These are phyloP conservation scores for Acleris literana DNA, from an alignment of 2,888 invertebrate genomes.

Conservation along the genomic window DNA sequence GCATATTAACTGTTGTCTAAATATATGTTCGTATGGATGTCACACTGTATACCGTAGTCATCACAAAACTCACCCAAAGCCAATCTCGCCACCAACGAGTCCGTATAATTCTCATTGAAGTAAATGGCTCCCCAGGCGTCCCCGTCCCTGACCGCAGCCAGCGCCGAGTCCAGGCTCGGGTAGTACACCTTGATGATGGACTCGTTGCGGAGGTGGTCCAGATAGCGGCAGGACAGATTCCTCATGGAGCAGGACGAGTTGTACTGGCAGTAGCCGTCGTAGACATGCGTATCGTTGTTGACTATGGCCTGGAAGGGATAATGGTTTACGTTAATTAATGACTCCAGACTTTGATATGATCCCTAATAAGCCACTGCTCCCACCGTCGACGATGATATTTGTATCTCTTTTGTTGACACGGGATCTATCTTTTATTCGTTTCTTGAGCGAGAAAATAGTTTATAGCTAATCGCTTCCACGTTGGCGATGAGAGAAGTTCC, in stretches of 20 bases:
- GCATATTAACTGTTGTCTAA: too few relatives aligned
- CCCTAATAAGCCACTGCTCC: too few relatives aligned
- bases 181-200: constrained; percentile 88
- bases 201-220: constrained; percentile 85
- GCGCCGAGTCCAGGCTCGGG: constrained; percentile 85
- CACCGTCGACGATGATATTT: too few relatives aligned
- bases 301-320: constrained; percentile 67
- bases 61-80: constrained; percentile 83
- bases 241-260: constrained; percentile 87
- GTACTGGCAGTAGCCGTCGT: constrained; percentile 79
- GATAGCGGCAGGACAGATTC: constrained; percentile 88
- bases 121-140: constrained; percentile 95
- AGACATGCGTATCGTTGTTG: constrained; percentile 71
- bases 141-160: constrained; percentile 88
- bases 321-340: too few relatives aligned
- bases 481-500: too few relatives aligned
- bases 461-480: too few relatives aligned
- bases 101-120: constrained; percentile 95
- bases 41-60: too few relatives aligned
- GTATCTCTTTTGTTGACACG: too few relatives aligned
- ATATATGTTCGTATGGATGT: too few relatives aligned
- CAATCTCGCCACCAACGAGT: constrained; percentile 91
- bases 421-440: too few relatives aligned
- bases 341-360: not conserved
- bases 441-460: too few relatives aligned